Evolutionary conservation across 2,888 invertebrate species (phyloP), one percentile per base, ranked within the genome.

Genomic region (Caenorhabditis sulstoni): DNA sequence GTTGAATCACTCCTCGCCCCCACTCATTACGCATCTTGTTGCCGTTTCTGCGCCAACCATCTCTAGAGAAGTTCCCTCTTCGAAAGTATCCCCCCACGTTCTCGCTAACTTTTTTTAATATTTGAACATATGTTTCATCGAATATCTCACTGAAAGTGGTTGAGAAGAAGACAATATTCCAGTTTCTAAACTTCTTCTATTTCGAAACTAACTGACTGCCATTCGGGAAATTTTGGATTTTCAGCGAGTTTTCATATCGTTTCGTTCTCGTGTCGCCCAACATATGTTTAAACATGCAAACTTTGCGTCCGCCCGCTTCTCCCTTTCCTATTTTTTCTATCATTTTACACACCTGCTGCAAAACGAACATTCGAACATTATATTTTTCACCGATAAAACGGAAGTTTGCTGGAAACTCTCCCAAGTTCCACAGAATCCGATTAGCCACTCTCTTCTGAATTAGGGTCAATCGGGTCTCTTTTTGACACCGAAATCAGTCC

Each of bases 21-120:
- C 71, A 71, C 71, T 71, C 71, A 71, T 64, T 71, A 71, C 55
- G 29, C 68, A 47, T 47, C 29, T 37, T 70, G 70, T 62, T 62
- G 57, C 62, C 55, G 57, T 64, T 71, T 57, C 20, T 41, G 44
- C 44, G 35, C 41, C 52, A 45, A 44, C 67, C 52, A 52, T 20
- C 57, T 22, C 35, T 44, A 16, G 44, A 20, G 20, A 29, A 41
- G 22, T 39, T 55, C 53, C 23, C 23, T 52, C 5, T 52, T 14
- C n/a, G 23, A 7, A 29, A 29, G 29, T 29, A 3, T 29, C 29
- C 29, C 29, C 29, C 29, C 29, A 7, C 29, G 29, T 29, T 29
- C 29, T 29, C n/a, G n/a, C n/a, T n/a, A n/a, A n/a, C n/a, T n/a
- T n/a, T n/a, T n/a, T n/a, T n/a, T n/a, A n/a, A n/a, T n/a, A n/a